Base-by-base conservation (phyloP, 2,113 vertebrate species). In the Myotis yumanensis region DNA sequence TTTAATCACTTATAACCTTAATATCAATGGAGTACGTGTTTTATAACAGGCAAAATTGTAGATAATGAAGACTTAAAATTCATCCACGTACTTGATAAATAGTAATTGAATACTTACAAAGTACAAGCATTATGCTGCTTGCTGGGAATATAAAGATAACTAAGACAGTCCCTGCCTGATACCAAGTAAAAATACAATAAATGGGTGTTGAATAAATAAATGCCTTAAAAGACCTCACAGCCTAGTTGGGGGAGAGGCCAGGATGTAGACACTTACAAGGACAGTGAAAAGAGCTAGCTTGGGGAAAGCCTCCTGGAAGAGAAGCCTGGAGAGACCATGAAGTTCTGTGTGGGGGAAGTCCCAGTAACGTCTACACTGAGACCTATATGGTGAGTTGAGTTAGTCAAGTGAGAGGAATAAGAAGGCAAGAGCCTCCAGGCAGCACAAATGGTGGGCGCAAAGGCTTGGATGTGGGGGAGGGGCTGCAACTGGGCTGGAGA, bases 71-170 rank as follows among this genome's bases (percentile, higher is more conserved):
- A 81, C 11, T 54, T 16, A 93, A 89, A 79, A 89, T 71, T 51
- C 23, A 93, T 51, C 48, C 32, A 37, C 43, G 46, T 83, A 35
- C 22, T 73, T 89, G 30, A 86, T 86, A 79, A 75, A 62, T 71
- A 76, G 59, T 69, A 79, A 79, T 4, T 75, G 73, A 86, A 75
- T 86, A 20, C 23, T 89, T 86, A 40, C 12, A 20, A 93, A 87
- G 68, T 90, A 23, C 28, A 43, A 28, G 35, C 28, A 40, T 86
- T 68, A 80, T n/a, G 57, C 43, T 68, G 6, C 76, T 72, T 86
- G 6, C 71, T 92, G 51, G 71, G 6, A 87, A 83, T 37, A 93
- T 11, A 68, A 84, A 86, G 28, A 80, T 32, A 71, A n/a, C 25
- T 76, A 86, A 79, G 79, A 73, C 23, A 48, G n/a, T 84, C 35